phyloP scores from a whole-genome alignment of 2,888 invertebrate species.

The Apocheima hispidaria region DNA sequence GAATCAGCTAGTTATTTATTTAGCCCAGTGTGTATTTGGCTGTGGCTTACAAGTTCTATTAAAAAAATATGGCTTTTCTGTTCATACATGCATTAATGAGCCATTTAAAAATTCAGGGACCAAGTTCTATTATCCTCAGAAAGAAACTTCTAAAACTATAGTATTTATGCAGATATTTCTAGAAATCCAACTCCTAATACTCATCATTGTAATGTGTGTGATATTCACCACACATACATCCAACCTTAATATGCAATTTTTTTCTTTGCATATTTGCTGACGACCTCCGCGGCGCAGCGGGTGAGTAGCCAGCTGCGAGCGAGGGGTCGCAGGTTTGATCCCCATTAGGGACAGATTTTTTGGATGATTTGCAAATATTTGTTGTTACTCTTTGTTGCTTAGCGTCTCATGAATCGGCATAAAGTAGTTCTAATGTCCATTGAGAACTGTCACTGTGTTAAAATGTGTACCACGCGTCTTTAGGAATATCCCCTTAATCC shows the following conservation, averaged over 20 bases:
- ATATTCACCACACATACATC: conserved; percentile 10
- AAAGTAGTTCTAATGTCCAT: neutral
- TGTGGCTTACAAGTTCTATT: no score
- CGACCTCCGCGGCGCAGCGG: conserved; percentile 34
- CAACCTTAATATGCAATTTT: conserved; percentile 30
- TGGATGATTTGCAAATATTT: conserved; percentile 3
- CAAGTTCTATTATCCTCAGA: no score
- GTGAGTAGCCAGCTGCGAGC: conserved; percentile 36
- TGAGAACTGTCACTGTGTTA: neutral
- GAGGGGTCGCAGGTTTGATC: conserved; percentile 35
- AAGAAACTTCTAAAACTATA: neutral
- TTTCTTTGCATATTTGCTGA: conserved; percentile 38
- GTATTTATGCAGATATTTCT: neutral
- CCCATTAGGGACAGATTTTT: conserved; percentile 18
- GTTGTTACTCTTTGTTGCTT: neutral
- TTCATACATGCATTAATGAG: no score
- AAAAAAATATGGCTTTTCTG: no score
- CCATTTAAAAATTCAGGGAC: no score
- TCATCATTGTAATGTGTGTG: neutral
- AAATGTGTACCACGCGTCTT: neutral
- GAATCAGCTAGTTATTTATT: no score
- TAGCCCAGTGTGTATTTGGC: no score
- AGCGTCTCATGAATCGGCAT: neutral
- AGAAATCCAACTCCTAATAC: neutral
- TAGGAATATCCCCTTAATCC: neutral